Base-by-base conservation (phyloP, 2,797 vertebrate species). In the Paratrypauchen microcephalus region DNA sequence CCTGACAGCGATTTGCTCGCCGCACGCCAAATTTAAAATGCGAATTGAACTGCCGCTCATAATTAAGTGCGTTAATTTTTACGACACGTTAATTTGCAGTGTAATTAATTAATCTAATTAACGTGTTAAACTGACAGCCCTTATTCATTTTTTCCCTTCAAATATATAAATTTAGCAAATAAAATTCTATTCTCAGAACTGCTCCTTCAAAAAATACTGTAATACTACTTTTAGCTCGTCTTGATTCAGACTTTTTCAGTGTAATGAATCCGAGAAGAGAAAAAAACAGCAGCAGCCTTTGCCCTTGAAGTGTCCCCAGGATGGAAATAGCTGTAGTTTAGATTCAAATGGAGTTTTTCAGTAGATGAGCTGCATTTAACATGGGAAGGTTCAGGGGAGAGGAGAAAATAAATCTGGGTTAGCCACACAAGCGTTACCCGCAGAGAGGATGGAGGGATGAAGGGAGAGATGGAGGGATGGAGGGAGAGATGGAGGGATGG, bases 291-390 rank as follows among this genome's bases (percentile, higher is more conserved):
- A 80, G 61, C 79, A 60, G 59, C 74, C 67, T 75, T 77, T 81
- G 83, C 70, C 83, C 83, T 88, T 87, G 80, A 86, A 86, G 71
- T 67, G 77, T 82, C 79, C 79, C 66, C 24, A 4, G 18, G 60
- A 62, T 72, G 68, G 73, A 83, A 80, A 80, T 66, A 23, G 52
- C 52, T 57, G 16, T 30, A 28, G 80, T 71, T 30, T 64, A 2
- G 28, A 80, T 77, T 74, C 56, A 81, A 62, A 77, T 69, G 64
- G 79, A 76, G 81, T 75, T 36, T 79, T 83, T 80, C 71, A 30
- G 63, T 11, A 50, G 45, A 65, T 13, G 45, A 65, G 63, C 50
- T 52, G 70, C 59, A 74, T 79, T 77, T 69, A 66, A 77, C 64
- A 67, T 82, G 80, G 68, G 62, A 65, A 82, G 68, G 69, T 82